Conservation (phyloP, 2,888 invertebrate genomes). For the Coremacera marginata region DNA sequence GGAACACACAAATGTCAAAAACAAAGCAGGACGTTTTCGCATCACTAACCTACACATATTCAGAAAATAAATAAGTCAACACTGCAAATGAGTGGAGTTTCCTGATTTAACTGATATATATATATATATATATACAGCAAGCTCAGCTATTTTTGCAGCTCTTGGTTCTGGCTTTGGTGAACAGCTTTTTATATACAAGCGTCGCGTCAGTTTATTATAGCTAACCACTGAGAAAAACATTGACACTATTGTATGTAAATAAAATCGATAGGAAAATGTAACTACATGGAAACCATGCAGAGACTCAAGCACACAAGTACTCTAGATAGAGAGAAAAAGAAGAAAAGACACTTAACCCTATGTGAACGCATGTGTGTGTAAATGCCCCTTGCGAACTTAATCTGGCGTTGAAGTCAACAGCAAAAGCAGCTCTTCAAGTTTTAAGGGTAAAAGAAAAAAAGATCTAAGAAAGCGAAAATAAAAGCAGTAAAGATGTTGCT, state of each 20-base stretch:
- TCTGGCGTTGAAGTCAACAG: conserved; percentile 13
- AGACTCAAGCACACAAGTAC: conserved; percentile 29
- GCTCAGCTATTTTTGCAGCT: conserved; percentile 35
- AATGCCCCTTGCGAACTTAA: conserved; percentile 16
- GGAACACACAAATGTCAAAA: conserved; percentile 1
- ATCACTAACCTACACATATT: background rate
- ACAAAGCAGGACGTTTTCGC: background rate
- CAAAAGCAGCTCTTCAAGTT: conserved; percentile 4
- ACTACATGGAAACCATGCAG: conserved; percentile 8
- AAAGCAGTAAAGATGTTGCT: conserved; percentile 1
- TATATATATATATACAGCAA: conserved; percentile 36
- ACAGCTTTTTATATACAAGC: no score
- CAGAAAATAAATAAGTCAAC: background rate
- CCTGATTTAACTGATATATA: conserved; percentile 1
- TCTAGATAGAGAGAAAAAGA: conserved; percentile 51
- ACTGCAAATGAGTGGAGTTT: background rate
- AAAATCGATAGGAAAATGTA: conserved; percentile 40
- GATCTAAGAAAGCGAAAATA: background rate
- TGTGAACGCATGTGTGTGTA: conserved; percentile 34
- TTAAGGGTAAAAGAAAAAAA: background rate
- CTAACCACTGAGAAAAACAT: conserved; percentile 24
- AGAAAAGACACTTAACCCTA: conserved; percentile 31
- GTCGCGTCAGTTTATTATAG: conserved; percentile 11
- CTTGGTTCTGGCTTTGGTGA: background rate
- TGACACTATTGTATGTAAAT: conserved; percentile 32